phyloP scores from a whole-genome alignment of 2,113 vertebrate genomes.

The Ellobius talpinus region DNA sequence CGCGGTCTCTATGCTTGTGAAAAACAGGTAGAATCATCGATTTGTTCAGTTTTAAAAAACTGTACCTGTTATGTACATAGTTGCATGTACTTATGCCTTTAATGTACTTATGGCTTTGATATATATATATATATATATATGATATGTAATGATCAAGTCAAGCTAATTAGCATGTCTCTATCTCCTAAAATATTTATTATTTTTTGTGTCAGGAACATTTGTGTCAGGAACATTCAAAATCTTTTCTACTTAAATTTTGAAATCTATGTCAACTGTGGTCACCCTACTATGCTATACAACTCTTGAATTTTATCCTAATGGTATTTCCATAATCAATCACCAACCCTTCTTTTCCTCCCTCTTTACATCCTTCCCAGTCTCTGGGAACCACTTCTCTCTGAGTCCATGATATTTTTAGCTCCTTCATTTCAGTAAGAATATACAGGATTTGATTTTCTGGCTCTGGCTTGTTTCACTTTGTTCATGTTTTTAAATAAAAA shows the following conservation, averaged over 20 bases:
- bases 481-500: conserved; percentile 43
- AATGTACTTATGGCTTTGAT: not conserved
- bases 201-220: not conserved
- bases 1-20: not conserved
- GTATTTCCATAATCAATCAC: not conserved
- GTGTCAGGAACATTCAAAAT: not conserved
- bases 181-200: not conserved
- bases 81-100: not conserved
- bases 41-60: not conserved
- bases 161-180: not conserved
- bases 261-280: not conserved
- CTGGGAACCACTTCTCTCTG: not conserved
- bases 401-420: not conserved
- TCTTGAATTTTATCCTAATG: not conserved
- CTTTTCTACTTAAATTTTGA: not conserved
- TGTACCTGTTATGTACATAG: not conserved
- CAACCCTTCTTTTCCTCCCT: not conserved
- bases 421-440: not conserved
- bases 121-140: not conserved
- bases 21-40: not conserved
- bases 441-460: not conserved
- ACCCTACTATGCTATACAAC: not conserved
- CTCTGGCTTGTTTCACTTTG: conserved; percentile 1
- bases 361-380: not conserved
- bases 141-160: not conserved